Base-by-base conservation (phyloP, 2,888 invertebrate species). In the Rhodophaea formosa region DNA sequence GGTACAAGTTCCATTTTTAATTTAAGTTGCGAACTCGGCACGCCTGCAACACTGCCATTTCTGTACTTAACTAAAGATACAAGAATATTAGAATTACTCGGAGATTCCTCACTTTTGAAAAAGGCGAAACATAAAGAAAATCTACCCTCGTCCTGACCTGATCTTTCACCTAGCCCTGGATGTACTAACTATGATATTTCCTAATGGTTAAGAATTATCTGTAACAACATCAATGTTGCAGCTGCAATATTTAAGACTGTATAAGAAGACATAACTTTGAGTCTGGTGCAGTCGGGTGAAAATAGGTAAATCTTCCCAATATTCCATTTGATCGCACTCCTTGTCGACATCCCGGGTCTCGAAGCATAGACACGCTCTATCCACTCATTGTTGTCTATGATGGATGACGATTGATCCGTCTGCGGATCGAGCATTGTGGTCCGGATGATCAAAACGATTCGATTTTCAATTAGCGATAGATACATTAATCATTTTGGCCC, bases 331-430 rank as follows among this genome's bases (percentile, higher is more conserved):
- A 14, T 47, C 7, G n/a, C 14, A 49, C 35, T 49, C 35, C 35
- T 10, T 32, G 49, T n/a, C n/a, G 10, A n/a, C 14, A 30, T 14
- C 51, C 35, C 39, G 12, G 39, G 52, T 32, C 35, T 5, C 15
- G 42, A 15, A 30, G 49, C 56, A 56, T 56, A 56, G 56, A 56
- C 56, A 49, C 56, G 29, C 30, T 49, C 56, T 49, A 56, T 56
- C 54, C 44, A 29, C 42, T 49, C 56, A 56, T 56, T 56, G 49
- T 56, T 39, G 56, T 56, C 49, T 56, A 56, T 56, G 56, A 56
- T 56, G 49, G 56, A 56, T 56, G 56, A 56, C 56, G 56, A 49
- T 43, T 56, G 47, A 49, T 49, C 29, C 56, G 39, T 8, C 56
- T 35, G 46, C 14, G 39, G 39, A 29, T 29, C 39, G 47, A 42